These are phyloP conservation scores for Papilio polytes DNA, from an alignment of 1,140 invertebrate genomes.

Conservation along the genomic window DNA sequence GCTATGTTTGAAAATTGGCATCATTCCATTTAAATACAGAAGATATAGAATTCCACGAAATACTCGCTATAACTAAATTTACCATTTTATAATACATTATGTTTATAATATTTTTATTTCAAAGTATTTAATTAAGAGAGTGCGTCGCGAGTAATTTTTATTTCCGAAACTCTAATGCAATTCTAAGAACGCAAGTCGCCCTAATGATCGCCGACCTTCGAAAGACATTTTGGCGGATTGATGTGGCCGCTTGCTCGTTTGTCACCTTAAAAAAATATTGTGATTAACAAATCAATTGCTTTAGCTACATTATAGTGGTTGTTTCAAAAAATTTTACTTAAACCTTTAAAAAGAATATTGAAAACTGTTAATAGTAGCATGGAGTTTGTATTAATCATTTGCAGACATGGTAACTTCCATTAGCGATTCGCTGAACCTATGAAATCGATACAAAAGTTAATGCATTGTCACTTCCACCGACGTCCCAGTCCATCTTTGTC, in stretches of 20 bases:
- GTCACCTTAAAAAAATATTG: too few relatives aligned
- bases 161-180: too few relatives aligned
- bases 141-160: too few relatives aligned
- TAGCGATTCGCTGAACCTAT: background rate
- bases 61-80: background rate
- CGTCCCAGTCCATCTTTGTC: background rate
- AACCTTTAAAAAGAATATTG: background rate
- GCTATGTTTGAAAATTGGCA: constrained; percentile 27
- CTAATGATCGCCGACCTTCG: too few relatives aligned
- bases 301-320: too few relatives aligned
- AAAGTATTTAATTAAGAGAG: background rate
- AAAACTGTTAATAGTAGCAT: background rate
- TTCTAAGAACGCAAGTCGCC: too few relatives aligned
- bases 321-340: too few relatives aligned
- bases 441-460: background rate
- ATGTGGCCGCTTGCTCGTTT: too few relatives aligned
- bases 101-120: background rate
- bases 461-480: background rate
- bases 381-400: background rate
- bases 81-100: background rate
- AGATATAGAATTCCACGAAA: background rate
- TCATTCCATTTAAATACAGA: constrained; percentile 29
- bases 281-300: too few relatives aligned
- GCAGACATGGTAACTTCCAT: background rate
- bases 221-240: too few relatives aligned